Percentiles rank a stretch among this genome's conserved stretches.
These are phyloP conservation scores for Armadillidium nasatum DNA, from an alignment of 1,140 invertebrate genomes.

Conservation along the genomic window DNA sequence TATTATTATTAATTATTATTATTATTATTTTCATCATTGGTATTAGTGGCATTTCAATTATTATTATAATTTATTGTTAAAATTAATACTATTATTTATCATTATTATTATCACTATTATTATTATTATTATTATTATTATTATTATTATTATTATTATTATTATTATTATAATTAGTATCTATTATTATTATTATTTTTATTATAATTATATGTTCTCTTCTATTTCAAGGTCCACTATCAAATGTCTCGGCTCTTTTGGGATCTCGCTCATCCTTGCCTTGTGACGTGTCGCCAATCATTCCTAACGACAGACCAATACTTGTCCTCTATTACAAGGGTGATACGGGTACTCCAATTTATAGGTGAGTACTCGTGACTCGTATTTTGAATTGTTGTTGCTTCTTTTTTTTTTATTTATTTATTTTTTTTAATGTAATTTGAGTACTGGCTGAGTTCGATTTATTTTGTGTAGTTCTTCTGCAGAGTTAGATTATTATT, in stretches of 20 bases:
- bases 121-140: too few relatives aligned
- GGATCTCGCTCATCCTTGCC: slow-evolving; percentile 69
- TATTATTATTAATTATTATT: too few relatives aligned
- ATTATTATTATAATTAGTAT: neutral
- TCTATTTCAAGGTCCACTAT: slow-evolving; percentile 61
- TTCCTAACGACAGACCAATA: slow-evolving; percentile 71
- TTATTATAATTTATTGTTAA: neutral
- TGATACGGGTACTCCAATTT: slow-evolving; percentile 72
- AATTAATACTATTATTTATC: neutral
- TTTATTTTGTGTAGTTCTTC: too few relatives aligned
- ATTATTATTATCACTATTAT: neutral
- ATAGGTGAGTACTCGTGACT: slow-evolving; percentile 66
- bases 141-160: neutral
- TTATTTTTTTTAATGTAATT: too few relatives aligned
- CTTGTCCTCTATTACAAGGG: slow-evolving; percentile 86
- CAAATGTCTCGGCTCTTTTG: slow-evolving; percentile 70
- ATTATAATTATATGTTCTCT: slow-evolving; percentile 5
- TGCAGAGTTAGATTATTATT: too few relatives aligned
- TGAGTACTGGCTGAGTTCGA: too few relatives aligned
- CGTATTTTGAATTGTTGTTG: too few relatives aligned
- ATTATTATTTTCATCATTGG: too few relatives aligned
- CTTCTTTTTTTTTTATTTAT: too few relatives aligned
- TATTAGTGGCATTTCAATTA: too few relatives aligned
- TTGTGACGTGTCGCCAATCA: slow-evolving; percentile 68
- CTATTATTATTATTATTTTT: neutral